Conservation (phyloP, 2,797 vertebrate genomes). For the Sorex maritimensis region DNA sequence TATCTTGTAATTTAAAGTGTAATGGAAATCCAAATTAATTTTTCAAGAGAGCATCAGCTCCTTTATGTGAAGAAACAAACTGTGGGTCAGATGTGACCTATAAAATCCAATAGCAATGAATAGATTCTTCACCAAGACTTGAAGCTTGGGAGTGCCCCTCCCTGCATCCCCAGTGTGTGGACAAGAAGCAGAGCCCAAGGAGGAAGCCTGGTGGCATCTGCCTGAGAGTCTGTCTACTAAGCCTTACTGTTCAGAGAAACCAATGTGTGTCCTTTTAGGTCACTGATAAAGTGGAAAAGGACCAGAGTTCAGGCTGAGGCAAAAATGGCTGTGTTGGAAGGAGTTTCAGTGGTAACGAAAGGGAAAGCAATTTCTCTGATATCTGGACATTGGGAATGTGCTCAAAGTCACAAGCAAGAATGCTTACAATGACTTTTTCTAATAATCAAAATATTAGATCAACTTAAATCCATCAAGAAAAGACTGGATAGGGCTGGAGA, state of each 20-base stretch:
- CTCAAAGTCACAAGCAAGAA: not conserved
- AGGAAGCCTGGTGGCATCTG: constrained; percentile 22
- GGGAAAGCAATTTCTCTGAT: not conserved
- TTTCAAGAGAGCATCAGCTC: constrained; percentile 66
- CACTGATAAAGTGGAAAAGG: constrained; percentile 64
- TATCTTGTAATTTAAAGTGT: constrained; percentile 75
- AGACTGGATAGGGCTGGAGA: not conserved
- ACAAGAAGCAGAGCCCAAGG: constrained; percentile 54
- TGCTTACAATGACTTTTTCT: not conserved
- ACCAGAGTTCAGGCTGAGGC: constrained; percentile 72
- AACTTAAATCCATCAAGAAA: not conserved
- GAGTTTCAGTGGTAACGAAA: constrained; percentile 46
- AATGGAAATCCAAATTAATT: constrained; percentile 81
- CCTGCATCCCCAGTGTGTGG: not conserved
- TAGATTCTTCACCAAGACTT: constrained; percentile 20
- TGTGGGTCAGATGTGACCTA: constrained; percentile 49
- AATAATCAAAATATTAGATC: not conserved
- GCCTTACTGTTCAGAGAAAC: constrained; percentile 82
- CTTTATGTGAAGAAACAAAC: constrained; percentile 67
- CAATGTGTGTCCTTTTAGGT: constrained; percentile 71
- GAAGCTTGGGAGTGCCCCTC: constrained; percentile 22
- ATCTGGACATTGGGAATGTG: not conserved
- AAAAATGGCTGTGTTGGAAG: not conserved
- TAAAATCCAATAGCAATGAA: constrained; percentile 23
- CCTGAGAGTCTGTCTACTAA: constrained; percentile 63